Base-by-base conservation (phyloP, 2,888 invertebrate species). In the Stenotaenia linearis region DNA sequence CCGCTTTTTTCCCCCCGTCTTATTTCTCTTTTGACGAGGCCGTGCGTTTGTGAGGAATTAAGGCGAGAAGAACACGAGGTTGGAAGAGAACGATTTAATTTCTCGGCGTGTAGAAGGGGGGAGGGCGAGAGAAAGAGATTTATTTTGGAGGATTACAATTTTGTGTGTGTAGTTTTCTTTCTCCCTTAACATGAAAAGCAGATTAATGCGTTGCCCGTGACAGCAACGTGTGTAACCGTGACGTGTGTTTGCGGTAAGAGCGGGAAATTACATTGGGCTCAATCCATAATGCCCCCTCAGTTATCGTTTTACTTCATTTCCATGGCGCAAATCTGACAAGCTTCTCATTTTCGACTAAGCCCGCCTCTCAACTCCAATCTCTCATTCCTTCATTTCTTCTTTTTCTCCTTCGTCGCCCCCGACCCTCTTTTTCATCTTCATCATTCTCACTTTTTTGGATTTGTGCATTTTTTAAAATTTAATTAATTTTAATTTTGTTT, bases 231-330 rank as follows among this genome's bases (percentile, higher is more conserved):
- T 69, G 69, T 69, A 69, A 69, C 69, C 69, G 69, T 69, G 69
- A 69, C 69, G 69, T 69, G 69, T 69, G 50, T 50, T 50, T 50
- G 50, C 50, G 50, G 50, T 50, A 50, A 50, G 50, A 50, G 50
- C 50, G 50, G n/a, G 18, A 50, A 50, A 50, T 69, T 69, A 69
- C 69, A 69, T 69, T 28, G 69, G 12, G 28, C 69, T 28, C 69
- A 69, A 69, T 69, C 69, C 69, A 69, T 69, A 50, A 50, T 28
- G 12, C 69, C 25, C 23, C 15, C 28, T 69, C 28, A 69, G 25
- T 69, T 69, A 69, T 69, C 69, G 69, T 69, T 69, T 69, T 69
- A 69, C 69, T 69, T 28, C 69, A 69, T 69, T 69, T 69, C 69
- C 69, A 69, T 69, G 25, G 25, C 69, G 69, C 69, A 25, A 69